phyloP scores from a whole-genome alignment of 2,113 vertebrate genomes.

The Neoarius graeffei region DNA sequence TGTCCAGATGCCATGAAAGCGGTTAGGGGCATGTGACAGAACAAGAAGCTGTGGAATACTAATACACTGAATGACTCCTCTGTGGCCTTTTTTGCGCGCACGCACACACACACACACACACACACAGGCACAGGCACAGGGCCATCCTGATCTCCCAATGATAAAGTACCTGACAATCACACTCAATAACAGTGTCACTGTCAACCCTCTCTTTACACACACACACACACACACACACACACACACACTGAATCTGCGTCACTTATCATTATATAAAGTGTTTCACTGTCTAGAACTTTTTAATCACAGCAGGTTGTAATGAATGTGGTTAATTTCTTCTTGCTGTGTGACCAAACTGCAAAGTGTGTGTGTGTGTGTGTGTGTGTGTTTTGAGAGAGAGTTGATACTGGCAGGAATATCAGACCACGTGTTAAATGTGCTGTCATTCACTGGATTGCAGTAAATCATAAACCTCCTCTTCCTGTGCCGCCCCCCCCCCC shows the following conservation, averaged over 20 bases:
- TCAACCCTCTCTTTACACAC: slow-evolving; percentile 34
- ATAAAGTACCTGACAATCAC: slow-evolving; percentile 70
- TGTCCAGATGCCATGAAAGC: slow-evolving; percentile 67
- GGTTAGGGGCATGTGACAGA: slow-evolving; percentile 74
- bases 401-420: too few relatives aligned
- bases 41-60: slow-evolving; percentile 69
- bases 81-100: slow-evolving; percentile 51
- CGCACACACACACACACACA: slow-evolving; percentile 44
- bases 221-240: neutral
- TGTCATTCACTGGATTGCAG: too few relatives aligned
- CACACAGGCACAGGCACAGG: slow-evolving; percentile 30
- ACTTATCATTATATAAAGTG: slow-evolving; percentile 16
- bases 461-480: too few relatives aligned
- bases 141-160: slow-evolving; percentile 61
- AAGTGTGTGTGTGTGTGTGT: too few relatives aligned
- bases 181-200: slow-evolving; percentile 63
- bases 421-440: too few relatives aligned
- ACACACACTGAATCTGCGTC: neutral
- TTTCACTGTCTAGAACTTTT: slow-evolving; percentile 15
- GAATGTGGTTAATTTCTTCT: slow-evolving; percentile 26
- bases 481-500: too few relatives aligned
- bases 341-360: too few relatives aligned
- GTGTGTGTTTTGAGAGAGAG: too few relatives aligned
- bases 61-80: slow-evolving; percentile 63
- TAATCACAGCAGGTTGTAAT: slow-evolving; percentile 26